Percentiles rank a stretch among this genome's conserved stretches.
Evolutionary conservation across 2,797 vertebrate genomes (phyloP).

Genomic region (Trachurus trachurus): DNA sequence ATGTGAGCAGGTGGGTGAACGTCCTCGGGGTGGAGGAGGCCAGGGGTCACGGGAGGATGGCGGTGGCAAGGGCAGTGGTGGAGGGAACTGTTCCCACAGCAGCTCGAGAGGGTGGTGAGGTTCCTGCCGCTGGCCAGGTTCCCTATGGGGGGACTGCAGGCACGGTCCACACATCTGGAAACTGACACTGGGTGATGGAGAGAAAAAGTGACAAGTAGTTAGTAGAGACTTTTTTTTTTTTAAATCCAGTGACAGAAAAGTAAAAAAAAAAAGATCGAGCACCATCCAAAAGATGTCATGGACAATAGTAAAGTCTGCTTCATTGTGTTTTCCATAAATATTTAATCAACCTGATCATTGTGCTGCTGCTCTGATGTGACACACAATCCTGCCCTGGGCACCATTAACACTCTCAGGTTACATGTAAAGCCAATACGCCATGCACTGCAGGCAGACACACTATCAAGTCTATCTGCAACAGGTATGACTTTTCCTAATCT

Average conservation of each 20-base stretch:
- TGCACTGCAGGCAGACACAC: background rate
- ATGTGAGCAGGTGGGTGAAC: conserved; percentile 88
- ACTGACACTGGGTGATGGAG: conserved; percentile 53
- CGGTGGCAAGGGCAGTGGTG: conserved; percentile 46
- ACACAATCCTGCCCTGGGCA: conserved; percentile 41
- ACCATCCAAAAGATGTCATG: conserved; percentile 27
- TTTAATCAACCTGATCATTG: conserved; percentile 54
- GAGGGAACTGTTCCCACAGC: conserved; percentile 59
- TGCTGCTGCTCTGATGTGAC: conserved; percentile 34
- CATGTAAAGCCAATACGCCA: conserved; percentile 37
- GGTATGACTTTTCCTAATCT: conserved; percentile 11
- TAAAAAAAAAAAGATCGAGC: background rate
- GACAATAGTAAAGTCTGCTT: conserved; percentile 30
- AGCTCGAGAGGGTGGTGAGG: conserved; percentile 78
- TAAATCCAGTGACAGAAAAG: background rate
- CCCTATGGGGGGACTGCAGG: conserved; percentile 91
- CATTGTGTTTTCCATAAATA: conserved; percentile 51
- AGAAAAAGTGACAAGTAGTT: background rate
- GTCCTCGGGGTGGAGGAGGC: conserved; percentile 78
- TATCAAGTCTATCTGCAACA: conserved; percentile 34
- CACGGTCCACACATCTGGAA: conserved; percentile 86
- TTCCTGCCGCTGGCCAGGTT: conserved; percentile 90
- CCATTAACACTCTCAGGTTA: conserved; percentile 49
- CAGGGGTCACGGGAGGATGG: conserved; percentile 64
- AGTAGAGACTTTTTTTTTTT: background rate